Percentiles rank a stretch among this genome's conserved stretches.
Evolutionary conservation across 2,888 invertebrate species (phyloP).

Genomic region (Coronaproctus castanopsis): DNA sequence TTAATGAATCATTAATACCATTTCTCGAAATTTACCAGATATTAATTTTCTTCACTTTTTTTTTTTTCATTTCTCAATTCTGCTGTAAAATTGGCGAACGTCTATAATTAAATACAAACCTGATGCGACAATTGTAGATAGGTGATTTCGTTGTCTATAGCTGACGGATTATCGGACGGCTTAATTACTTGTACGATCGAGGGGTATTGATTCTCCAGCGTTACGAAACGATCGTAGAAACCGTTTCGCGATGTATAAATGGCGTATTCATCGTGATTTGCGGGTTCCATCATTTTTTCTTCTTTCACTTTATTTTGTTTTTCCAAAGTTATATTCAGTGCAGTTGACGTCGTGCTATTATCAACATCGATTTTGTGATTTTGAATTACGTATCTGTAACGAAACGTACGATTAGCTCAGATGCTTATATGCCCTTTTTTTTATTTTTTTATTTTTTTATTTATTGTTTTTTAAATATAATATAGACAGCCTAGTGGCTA

Average conservation of each 20-base stretch:
- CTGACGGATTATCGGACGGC: background rate
- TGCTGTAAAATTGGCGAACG: too few species aligned
- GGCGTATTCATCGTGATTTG: too few species aligned
- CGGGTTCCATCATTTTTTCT: too few species aligned
- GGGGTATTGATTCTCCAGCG: background rate
- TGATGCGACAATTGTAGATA: background rate
- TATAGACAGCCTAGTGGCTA: too few species aligned
- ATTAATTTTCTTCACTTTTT: too few species aligned
- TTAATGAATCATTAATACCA: too few species aligned
- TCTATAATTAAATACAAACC: background rate
- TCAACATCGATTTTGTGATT: constrained; percentile 42
- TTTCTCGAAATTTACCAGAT: too few species aligned
- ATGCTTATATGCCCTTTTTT: background rate
- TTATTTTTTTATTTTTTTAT: too few species aligned
- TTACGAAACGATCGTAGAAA: background rate
- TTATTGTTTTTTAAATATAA: too few species aligned
- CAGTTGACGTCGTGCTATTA: constrained; percentile 15
- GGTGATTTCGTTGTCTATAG: background rate
- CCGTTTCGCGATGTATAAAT: background rate
- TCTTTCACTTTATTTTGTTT: too few species aligned
- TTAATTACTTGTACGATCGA: background rate
- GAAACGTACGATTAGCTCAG: background rate
- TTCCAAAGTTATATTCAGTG: constrained; percentile 46
- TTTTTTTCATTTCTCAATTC: too few species aligned
- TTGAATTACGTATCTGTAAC: constrained; percentile 37